phyloP scores from a whole-genome alignment of 2,888 invertebrate genomes.

The Melinopterus prodromus region DNA sequence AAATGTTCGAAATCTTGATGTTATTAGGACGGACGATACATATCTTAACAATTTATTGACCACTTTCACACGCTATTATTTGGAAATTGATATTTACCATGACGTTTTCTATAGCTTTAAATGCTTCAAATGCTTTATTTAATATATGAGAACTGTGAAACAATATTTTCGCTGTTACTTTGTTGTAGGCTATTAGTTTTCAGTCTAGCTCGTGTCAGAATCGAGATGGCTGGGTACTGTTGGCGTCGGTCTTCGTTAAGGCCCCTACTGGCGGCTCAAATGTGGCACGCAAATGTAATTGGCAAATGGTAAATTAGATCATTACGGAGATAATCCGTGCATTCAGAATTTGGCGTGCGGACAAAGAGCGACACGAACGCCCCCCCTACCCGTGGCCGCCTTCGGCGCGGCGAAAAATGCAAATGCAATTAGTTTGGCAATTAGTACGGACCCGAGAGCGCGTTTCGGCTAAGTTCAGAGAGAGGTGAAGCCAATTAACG shows the following conservation, averaged over 20 bases:
- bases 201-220: not conserved
- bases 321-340: conserved; percentile 30
- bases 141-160: no score
- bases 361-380: not conserved
- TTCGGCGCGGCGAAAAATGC: not conserved
- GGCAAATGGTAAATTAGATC: conserved; percentile 33
- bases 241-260: not conserved
- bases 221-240: not conserved
- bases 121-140: no score
- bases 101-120: no score
- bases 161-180: not conserved
- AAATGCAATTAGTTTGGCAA: conserved; percentile 4
- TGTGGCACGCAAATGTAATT: conserved; percentile 31
- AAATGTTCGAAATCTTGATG: no score
- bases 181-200: not conserved
- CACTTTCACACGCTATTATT: no score
- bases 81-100: no score
- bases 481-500: not conserved
- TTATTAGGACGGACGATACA: no score
- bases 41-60: no score
- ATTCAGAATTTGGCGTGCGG: conserved; percentile 12
- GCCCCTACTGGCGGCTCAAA: conserved; percentile 27
- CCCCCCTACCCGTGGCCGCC: not conserved
- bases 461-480: conserved; percentile 4
- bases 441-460: not conserved